These are phyloP conservation scores for Pachliopta kotzebuea DNA, from an alignment of 2,888 invertebrate species.

Conservation along the genomic window DNA sequence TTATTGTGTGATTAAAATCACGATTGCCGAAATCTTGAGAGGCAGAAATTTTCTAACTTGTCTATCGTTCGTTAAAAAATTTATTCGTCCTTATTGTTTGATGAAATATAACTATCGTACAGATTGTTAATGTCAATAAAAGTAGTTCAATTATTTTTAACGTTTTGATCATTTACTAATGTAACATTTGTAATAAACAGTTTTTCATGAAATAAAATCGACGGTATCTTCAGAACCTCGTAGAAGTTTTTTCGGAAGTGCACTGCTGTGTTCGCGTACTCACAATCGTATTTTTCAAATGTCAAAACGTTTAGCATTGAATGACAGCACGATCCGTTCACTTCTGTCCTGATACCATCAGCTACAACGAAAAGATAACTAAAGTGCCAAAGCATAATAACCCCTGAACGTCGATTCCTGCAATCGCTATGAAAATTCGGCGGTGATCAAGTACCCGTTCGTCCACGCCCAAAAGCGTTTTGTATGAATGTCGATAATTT, in stretches of 20 bases:
- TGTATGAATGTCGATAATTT: constrained; percentile 70
- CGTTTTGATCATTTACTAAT: too few species aligned
- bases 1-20: too few species aligned
- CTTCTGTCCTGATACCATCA: constrained; percentile 42
- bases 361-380: constrained; percentile 38
- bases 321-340: constrained; percentile 30
- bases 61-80: too few species aligned
- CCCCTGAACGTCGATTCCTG: constrained; percentile 58
- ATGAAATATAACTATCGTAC: too few species aligned
- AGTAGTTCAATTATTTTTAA: too few species aligned
- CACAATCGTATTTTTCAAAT: constrained; percentile 27
- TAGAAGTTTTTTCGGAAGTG: neutral
- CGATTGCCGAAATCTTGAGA: too few species aligned
- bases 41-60: too few species aligned
- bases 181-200: too few species aligned
- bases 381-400: constrained; percentile 57
- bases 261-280: neutral
- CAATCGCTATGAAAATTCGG: constrained; percentile 66
- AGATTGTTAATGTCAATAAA: too few species aligned
- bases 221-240: neutral
- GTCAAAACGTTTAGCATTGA: constrained; percentile 34
- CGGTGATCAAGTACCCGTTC: constrained; percentile 61
- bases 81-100: too few species aligned
- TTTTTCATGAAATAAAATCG: neutral
- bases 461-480: constrained; percentile 60